Evolutionary conservation across 2,888 invertebrate species (phyloP).

Genomic region (Philereme vetulata): DNA sequence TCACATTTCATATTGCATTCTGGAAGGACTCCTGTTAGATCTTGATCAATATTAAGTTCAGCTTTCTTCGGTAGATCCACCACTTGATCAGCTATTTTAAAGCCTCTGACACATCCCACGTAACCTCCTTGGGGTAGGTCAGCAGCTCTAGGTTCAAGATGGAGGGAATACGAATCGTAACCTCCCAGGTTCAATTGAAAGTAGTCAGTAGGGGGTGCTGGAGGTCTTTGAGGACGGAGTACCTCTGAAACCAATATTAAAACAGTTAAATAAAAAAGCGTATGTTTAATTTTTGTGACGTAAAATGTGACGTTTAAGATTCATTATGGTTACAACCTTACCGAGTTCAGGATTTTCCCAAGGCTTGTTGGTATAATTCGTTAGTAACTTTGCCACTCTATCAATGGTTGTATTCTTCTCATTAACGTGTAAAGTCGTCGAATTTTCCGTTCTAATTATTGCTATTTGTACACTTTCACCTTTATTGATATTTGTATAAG

Average conservation of each 20-base stretch:
- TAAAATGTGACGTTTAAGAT: too few species aligned
- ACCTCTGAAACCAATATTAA: slow-evolving; percentile 85
- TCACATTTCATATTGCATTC: slow-evolving; percentile 96
- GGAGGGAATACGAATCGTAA: slow-evolving; percentile 89
- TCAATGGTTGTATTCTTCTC: slow-evolving; percentile 88
- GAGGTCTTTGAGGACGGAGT: slow-evolving; percentile 93
- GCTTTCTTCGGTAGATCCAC: slow-evolving; percentile 91
- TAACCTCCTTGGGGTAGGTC: slow-evolving; percentile 86
- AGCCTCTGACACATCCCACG: slow-evolving; percentile 93
- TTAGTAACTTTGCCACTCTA: slow-evolving; percentile 87
- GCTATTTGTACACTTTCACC: slow-evolving; percentile 95
- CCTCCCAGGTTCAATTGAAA: slow-evolving; percentile 95
- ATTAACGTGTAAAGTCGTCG: slow-evolving; percentile 92
- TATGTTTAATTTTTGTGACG: too few species aligned
- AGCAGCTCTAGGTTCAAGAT: slow-evolving; percentile 65
- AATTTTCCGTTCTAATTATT: slow-evolving; percentile 88
- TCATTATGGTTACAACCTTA: slow-evolving; percentile 52
- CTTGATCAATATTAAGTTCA: slow-evolving; percentile 87
- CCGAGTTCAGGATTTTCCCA: slow-evolving; percentile 93
- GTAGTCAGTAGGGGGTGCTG: slow-evolving; percentile 94
- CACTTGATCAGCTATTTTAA: slow-evolving; percentile 92
- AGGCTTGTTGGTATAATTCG: slow-evolving; percentile 92
- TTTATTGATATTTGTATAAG: slow-evolving; percentile 89
- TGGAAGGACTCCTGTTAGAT: slow-evolving; percentile 87
- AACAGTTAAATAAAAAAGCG: too few species aligned